A percentile compares a stretch with the other conserved stretches of the same genome.
Conservation (phyloP, 2,113 vertebrate genomes). For the Tiliqua scincoides region DNA sequence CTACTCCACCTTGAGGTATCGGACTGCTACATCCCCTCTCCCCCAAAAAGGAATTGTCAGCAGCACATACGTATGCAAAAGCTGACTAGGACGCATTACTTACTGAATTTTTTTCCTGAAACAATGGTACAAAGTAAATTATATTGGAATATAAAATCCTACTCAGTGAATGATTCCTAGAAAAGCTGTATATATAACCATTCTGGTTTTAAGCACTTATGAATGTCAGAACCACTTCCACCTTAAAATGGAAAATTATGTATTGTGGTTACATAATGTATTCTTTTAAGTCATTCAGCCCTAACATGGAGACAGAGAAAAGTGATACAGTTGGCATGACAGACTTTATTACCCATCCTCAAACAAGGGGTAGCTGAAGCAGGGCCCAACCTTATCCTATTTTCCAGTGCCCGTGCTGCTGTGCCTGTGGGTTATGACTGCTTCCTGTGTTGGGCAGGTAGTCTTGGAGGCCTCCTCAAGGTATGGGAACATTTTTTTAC, state of each 20-base stretch:
- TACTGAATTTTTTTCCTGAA: too few relatives aligned
- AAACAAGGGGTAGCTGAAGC: not conserved
- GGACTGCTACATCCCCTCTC: not conserved
- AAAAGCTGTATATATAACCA: not conserved
- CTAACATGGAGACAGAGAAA: not conserved
- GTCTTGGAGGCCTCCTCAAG: too few relatives aligned
- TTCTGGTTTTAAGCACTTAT: not conserved
- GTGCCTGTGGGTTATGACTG: too few relatives aligned
- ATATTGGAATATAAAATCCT: not conserved
- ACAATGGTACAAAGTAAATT: not conserved
- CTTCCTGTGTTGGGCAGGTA: too few relatives aligned
- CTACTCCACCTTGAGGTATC: not conserved
- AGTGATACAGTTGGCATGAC: not conserved
- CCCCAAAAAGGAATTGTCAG: not conserved
- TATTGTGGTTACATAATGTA: not conserved
- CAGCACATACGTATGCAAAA: too few relatives aligned
- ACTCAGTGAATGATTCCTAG: not conserved
- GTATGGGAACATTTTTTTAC: too few relatives aligned
- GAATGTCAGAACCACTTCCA: not conserved
- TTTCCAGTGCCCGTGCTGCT: too few relatives aligned
- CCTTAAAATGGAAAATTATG: not conserved
- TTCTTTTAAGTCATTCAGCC: not conserved
- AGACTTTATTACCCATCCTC: not conserved
- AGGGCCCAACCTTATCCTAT: too few relatives aligned
- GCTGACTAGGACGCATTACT: too few relatives aligned